Evolutionary conservation across 2,797 vertebrate genomes (phyloP), one percentile per base, ranked within the genome.

Genomic region (Phrynocephalus guinanensis): DNA sequence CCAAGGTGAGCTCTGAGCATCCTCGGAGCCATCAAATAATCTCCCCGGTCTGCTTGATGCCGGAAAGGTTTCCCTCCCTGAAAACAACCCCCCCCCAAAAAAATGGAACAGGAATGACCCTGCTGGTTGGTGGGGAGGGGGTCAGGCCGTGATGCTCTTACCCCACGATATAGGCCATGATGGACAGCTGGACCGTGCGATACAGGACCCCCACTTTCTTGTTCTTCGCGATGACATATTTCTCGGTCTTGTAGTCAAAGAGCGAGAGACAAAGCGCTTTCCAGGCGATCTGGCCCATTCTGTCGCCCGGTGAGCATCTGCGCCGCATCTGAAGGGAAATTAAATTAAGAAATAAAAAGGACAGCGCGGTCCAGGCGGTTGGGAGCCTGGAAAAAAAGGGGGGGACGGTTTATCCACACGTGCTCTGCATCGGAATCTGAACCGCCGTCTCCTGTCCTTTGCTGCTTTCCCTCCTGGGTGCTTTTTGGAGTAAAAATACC

Each of bases 211-310:
- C 99, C 70, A 99, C 98, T 91, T 96, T 98, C 96, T 97, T 98
- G 97, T 98, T 99, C 95, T 98, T 98, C 0, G 98, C 98, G 79
- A 99, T 98, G 93, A 99, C 98, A 93, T 97, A 98, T 94, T 99
- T 99, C 93, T 98, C 98, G 0, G 98, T 99, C 95, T 99, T 99
- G 95, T 98, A 99, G 95, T 99, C 98, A 26, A 99, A 97, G 30
- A 99, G 93, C 0, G 98, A 97, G 10, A 97, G 85, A 86, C 96
- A 96, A 76, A 98, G 96, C 78, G 79, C 94, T 82, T 97, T 97
- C 94, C 97, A 98, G 90, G 94, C 95, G 75, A 91, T 93, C 96
- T 96, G 96, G 92, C 95, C 96, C 97, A 97, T 97, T 91, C 90
- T 88, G 79, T 86, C 15, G 0, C 90, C 88, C 92, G 20, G 7